Conservation (phyloP, 2,113 vertebrate species). For the Archocentrus centrarchus region DNA sequence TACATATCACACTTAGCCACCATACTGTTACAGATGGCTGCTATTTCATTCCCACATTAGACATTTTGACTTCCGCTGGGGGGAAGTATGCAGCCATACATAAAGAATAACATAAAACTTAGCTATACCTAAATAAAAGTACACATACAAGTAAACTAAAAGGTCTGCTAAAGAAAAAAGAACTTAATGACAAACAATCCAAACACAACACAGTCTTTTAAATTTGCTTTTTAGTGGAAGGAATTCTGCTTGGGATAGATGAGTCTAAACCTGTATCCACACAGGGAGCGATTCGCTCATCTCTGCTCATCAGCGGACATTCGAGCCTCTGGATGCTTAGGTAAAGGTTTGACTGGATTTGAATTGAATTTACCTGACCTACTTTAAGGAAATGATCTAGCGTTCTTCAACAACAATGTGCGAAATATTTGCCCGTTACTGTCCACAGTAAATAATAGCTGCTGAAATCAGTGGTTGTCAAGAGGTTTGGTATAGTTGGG, state of each 20-base stretch:
- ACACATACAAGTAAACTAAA: not conserved
- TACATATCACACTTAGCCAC: constrained; percentile 15
- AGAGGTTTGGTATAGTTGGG: not conserved
- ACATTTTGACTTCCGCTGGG: constrained; percentile 2
- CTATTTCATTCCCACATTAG: constrained; percentile 4
- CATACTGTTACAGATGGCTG: not conserved
- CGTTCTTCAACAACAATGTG: not conserved
- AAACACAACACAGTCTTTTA: too few species aligned
- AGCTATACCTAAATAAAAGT: not conserved
- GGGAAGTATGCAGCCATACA: not conserved
- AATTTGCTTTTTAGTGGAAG: not conserved
- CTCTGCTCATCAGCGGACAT: not conserved
- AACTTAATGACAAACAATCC: not conserved
- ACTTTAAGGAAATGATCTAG: not conserved
- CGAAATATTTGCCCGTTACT: not conserved
- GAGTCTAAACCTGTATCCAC: not conserved
- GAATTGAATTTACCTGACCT: not conserved
- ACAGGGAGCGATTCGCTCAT: not conserved
- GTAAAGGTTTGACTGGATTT: not conserved
- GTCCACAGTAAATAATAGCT: not conserved
- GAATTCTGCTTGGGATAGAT: not conserved
- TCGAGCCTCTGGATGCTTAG: too few species aligned
- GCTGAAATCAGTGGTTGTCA: not conserved
- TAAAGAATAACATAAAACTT: not conserved
- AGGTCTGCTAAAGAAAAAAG: too few species aligned